These are phyloP conservation scores for Talpa occidentalis DNA, from an alignment of 2,113 vertebrate species.

Conservation along the genomic window DNA sequence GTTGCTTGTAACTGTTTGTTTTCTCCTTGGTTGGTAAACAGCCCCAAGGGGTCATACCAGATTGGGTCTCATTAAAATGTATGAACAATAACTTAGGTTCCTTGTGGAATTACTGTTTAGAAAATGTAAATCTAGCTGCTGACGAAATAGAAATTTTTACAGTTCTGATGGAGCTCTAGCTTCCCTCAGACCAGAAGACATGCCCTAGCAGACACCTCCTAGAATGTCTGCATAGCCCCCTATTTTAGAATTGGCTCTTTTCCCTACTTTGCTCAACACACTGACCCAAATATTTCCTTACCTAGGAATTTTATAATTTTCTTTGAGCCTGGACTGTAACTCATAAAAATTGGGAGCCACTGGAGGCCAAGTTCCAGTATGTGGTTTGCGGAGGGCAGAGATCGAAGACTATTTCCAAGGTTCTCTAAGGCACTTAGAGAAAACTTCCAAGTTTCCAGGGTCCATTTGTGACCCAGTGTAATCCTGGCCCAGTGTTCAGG, in stretches of 20 bases:
- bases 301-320: not conserved
- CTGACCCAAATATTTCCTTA: not conserved
- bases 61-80: slow-evolving; percentile 69
- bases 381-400: not conserved
- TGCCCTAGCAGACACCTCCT: not conserved
- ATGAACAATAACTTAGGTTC: slow-evolving; percentile 42
- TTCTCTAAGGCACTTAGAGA: not conserved
- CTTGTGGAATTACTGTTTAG: slow-evolving; percentile 54
- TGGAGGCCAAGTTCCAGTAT: not conserved
- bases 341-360: not conserved
- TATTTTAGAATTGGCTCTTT: not conserved
- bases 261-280: not conserved
- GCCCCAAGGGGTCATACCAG: not conserved
- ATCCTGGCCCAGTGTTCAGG: not conserved
- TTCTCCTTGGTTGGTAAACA: slow-evolving; percentile 43
- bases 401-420: not conserved
- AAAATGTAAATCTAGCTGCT: slow-evolving; percentile 34
- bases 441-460: not conserved
- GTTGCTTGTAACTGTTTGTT: slow-evolving; percentile 13
- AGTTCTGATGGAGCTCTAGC: not conserved
- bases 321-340: not conserved
- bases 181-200: not conserved
- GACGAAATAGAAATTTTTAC: not conserved
- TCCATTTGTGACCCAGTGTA: not conserved
- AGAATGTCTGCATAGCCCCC: not conserved